phyloP scores from a whole-genome alignment of 2,113 vertebrate genomes.

The Trichechus manatus region DNA sequence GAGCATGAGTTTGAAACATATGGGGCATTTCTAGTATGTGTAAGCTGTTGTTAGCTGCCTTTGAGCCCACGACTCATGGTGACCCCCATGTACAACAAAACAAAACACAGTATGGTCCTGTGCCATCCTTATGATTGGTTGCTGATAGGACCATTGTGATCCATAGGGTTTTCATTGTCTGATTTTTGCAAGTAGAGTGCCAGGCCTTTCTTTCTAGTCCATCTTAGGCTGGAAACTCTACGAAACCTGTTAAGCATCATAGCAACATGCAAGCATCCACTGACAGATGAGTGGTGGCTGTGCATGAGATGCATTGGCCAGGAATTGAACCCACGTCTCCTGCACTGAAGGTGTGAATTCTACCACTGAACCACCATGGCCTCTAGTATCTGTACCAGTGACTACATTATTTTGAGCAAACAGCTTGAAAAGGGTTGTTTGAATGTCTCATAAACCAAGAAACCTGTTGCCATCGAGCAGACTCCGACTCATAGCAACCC shows the following conservation, averaged over 20 bases:
- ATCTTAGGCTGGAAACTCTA: neutral
- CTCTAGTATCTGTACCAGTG: neutral
- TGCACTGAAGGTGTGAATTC: neutral
- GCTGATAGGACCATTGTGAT: neutral
- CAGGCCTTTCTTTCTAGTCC: neutral
- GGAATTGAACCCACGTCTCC: neutral
- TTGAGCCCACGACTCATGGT: neutral
- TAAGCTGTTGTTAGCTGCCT: neutral
- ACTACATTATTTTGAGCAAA: neutral
- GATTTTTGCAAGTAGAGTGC: neutral
- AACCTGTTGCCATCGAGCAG: neutral
- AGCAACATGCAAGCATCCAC: neutral
- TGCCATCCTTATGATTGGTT: neutral
- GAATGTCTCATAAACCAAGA: neutral
- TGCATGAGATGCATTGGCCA: neutral
- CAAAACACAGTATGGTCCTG: neutral
- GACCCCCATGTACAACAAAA: neutral
- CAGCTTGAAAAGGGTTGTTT: neutral
- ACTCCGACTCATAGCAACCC: neutral
- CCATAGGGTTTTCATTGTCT: neutral
- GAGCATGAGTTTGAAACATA: neutral
- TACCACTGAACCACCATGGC: neutral
- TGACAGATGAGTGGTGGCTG: neutral
- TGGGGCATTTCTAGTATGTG: neutral
- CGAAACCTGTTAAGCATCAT: neutral